phyloP scores from a whole-genome alignment of 2,113 vertebrate genomes.

The Lepidothrix coronata region DNA sequence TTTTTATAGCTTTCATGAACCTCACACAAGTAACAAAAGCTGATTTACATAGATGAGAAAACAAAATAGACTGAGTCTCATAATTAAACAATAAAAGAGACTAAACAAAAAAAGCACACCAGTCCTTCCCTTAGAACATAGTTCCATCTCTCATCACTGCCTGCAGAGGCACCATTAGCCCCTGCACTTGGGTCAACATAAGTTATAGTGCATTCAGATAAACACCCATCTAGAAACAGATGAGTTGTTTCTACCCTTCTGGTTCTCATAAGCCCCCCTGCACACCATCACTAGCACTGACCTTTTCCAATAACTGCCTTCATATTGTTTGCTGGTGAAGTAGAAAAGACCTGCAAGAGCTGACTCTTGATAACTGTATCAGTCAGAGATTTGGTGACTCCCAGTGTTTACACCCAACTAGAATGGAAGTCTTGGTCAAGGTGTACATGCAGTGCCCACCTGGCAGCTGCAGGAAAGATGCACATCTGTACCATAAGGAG shows the following conservation, averaged over 20 bases:
- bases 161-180: background rate
- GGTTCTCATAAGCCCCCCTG: background rate
- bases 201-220: background rate
- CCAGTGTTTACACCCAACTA: rapidly evolving
- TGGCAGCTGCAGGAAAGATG: background rate
- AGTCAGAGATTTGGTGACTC: background rate
- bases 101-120: background rate
- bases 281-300: background rate
- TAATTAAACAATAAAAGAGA: background rate
- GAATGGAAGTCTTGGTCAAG: background rate
- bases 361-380: background rate
- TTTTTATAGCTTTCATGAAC: background rate
- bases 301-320: background rate
- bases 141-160: background rate
- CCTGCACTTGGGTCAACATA: background rate
- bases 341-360: rapidly evolving
- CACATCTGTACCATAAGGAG: background rate
- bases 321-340: background rate
- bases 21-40: background rate
- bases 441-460: background rate
- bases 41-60: background rate
- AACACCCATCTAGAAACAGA: background rate
- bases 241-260: background rate
- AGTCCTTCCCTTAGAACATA: background rate
- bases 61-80: rapidly evolving